Evolutionary conservation across 2,888 invertebrate genomes (phyloP).

Genomic region (Ligdia adustata): DNA sequence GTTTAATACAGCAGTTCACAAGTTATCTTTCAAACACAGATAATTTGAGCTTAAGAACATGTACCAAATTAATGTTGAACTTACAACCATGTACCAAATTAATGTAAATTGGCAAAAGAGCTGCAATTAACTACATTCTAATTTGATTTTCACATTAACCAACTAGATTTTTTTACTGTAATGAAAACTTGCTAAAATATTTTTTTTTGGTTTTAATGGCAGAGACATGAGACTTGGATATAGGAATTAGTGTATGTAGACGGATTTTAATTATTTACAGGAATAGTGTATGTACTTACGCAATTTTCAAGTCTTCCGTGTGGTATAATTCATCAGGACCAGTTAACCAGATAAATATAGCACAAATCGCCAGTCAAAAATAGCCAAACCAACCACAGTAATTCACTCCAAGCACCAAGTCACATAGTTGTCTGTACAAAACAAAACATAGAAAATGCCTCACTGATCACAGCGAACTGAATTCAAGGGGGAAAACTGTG

Average conservation of each 20-base stretch:
- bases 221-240: neutral
- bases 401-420: slow-evolving; percentile 56
- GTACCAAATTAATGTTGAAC: neutral
- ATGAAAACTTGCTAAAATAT: neutral
- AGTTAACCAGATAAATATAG: slow-evolving; percentile 65
- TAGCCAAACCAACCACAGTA: slow-evolving; percentile 51
- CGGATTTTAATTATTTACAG: slow-evolving; percentile 8
- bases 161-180: slow-evolving; percentile 10
- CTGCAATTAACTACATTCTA: slow-evolving; percentile 9
- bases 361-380: slow-evolving; percentile 69
- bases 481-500: slow-evolving; percentile 50
- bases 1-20: neutral
- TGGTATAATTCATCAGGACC: slow-evolving; percentile 66
- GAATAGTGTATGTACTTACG: slow-evolving; percentile 64
- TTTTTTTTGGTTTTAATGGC: too few species aligned
- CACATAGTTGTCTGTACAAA: slow-evolving; percentile 56
- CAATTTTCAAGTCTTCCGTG: slow-evolving; percentile 62
- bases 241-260: too few species aligned
- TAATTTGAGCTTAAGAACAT: neutral
- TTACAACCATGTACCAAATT: neutral
- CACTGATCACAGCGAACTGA: slow-evolving; percentile 41
- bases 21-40: neutral
- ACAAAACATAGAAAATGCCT: slow-evolving; percentile 46
- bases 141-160: slow-evolving; percentile 10
- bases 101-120: slow-evolving; percentile 3